Conservation (phyloP, 2,888 invertebrate species). For the Agrotis clavis region DNA sequence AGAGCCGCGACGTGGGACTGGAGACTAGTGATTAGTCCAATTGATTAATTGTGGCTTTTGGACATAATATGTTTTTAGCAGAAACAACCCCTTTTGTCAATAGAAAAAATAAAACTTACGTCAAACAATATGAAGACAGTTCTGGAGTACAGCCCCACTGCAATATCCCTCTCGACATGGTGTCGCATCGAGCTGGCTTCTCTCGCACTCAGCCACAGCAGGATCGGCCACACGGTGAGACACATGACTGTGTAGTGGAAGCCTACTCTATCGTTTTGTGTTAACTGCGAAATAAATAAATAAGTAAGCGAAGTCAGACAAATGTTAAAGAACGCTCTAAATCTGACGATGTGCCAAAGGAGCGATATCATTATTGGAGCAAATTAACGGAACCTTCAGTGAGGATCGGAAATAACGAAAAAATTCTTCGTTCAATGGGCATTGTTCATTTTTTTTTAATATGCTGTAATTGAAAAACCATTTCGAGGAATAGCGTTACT, state of each 20-base stretch:
- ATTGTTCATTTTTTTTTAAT: no score
- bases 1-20: no score
- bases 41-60: no score
- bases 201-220: slow-evolving; percentile 92
- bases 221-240: slow-evolving; percentile 94
- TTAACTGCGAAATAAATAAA: slow-evolving; percentile 85
- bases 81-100: no score
- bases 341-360: not conserved
- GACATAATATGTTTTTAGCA: no score
- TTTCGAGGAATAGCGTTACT: no score
- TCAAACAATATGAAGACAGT: slow-evolving; percentile 95
- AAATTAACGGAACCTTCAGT: not conserved
- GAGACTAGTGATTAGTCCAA: no score
- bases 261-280: slow-evolving; percentile 95
- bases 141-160: slow-evolving; percentile 95
- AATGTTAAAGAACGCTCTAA: not conserved
- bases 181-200: slow-evolving; percentile 91
- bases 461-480: no score
- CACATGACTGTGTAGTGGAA: slow-evolving; percentile 96
- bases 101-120: slow-evolving; percentile 87
- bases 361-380: not conserved
- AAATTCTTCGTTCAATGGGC: not conserved
- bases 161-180: slow-evolving; percentile 95
- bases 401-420: not conserved
- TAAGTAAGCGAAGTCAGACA: not conserved